A percentile compares a stretch with the other conserved stretches of the same genome.
Evolutionary conservation across 2,113 vertebrate genomes (phyloP).

Genomic region (Chascanopsetta lugubris): DNA sequence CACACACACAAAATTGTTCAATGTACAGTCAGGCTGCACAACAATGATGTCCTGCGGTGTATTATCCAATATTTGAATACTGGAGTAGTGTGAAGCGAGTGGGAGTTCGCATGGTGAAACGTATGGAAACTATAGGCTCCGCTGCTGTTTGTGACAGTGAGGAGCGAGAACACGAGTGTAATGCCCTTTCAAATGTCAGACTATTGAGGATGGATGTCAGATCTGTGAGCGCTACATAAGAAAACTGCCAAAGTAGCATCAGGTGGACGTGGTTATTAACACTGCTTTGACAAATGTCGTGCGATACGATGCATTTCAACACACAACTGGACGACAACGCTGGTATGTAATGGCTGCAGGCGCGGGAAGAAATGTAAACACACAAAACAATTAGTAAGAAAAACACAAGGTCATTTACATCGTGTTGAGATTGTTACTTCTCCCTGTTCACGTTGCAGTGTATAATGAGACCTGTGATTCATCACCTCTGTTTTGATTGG

Average conservation of each 20-base stretch:
- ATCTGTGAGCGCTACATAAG: constrained; percentile 14
- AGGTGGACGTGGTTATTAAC: background rate
- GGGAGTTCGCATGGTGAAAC: background rate
- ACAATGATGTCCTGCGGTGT: no score
- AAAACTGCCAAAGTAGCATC: constrained; percentile 27
- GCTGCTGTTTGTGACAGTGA: constrained; percentile 2
- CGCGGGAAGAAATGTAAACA: background rate
- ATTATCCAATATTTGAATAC: no score
- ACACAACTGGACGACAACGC: background rate
- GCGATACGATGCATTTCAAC: background rate
- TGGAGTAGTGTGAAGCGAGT: background rate
- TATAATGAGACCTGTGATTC: background rate
- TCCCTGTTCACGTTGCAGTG: background rate
- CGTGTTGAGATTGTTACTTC: background rate
- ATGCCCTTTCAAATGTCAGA: constrained; percentile 58
- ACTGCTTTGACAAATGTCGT: background rate
- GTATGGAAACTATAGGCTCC: background rate
- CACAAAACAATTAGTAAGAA: background rate
- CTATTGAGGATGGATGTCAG: constrained; percentile 33
- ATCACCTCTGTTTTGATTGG: background rate
- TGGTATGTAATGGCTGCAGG: background rate
- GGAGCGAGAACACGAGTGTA: constrained; percentile 4
- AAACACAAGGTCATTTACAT: background rate
- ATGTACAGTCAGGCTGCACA: no score
- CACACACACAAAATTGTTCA: no score